Evolutionary conservation across 2,113 vertebrate species (phyloP).

Genomic region (Nymphicus hollandicus): DNA sequence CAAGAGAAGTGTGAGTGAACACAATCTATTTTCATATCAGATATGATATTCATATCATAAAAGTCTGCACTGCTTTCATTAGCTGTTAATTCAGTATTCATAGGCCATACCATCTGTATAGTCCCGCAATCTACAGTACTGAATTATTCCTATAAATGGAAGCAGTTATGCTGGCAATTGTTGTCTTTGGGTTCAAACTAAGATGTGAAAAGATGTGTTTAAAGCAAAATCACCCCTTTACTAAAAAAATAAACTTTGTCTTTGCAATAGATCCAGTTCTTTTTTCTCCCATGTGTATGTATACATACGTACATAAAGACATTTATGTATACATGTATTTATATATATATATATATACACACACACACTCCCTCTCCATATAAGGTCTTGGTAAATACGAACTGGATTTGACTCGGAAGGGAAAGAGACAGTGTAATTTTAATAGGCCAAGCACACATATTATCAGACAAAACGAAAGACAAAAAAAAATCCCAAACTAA

Average conservation of each 20-base stretch:
- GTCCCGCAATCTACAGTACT: background rate
- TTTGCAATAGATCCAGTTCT: background rate
- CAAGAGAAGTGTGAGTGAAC: background rate
- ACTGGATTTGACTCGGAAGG: slow-evolving; percentile 26
- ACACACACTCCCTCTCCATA: background rate
- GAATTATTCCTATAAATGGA: slow-evolving; percentile 46
- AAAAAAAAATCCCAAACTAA: slow-evolving; percentile 36
- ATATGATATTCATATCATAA: background rate
- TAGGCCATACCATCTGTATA: background rate
- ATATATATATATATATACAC: background rate
- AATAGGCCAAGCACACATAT: slow-evolving; percentile 58
- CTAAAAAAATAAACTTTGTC: background rate
- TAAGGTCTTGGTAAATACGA: slow-evolving; percentile 67
- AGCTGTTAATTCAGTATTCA: background rate
- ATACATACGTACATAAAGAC: background rate
- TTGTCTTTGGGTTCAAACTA: slow-evolving; percentile 9
- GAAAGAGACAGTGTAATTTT: slow-evolving; percentile 53
- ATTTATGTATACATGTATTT: background rate
- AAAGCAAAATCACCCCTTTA: background rate
- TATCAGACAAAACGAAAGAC: slow-evolving; percentile 56
- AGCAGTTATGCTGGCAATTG: background rate
- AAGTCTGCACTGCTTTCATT: background rate
- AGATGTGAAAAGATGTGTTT: background rate
- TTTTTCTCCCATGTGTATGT: background rate
- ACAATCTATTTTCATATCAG: background rate